Base-by-base conservation (phyloP, 1,140 invertebrate species). In the Drosophila ohnishii region DNA sequence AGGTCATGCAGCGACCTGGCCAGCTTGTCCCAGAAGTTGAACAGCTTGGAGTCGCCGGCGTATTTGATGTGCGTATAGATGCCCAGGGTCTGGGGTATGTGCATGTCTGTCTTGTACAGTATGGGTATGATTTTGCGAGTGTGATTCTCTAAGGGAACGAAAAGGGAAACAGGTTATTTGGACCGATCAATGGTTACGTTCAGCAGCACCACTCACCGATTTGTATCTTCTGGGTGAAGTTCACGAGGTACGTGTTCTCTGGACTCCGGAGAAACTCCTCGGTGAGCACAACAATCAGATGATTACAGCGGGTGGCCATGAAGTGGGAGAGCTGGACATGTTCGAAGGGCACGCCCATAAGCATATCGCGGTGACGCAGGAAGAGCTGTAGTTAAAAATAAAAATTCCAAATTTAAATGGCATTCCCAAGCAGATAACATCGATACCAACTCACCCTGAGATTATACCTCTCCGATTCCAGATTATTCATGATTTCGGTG, bases 201-300 rank as follows among this genome's bases (percentile, higher is more conserved):
- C 19, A 39, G 25, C 25, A n/a, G 32, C 25, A 32, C 4, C 14
- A 72, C 75, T 79, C 25, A 91, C 90, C 79, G 61, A 97, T 95
- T 77, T 94, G 94, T 67, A 95, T 90, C 8, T 95, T 95, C 90
- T 96, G 95, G 28, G 95, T 95, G 87, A 94, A 95, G 64, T 94
- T 94, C 1, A 95, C 92, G 71, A 96, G 94, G 91, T 95, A 97
- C 60, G 93, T 93, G 72, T 96, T 96, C 30, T 94, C 94, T 11
- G 94, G 91, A 81, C 95, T 95, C 70, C 94, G 90, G 3, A 96
- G 89, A 92, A 97, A 96, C 65, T 93, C 94, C 1, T 95, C 93
- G 2, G 96, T 96, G 45, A 96, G 90, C 55, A 97, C 94, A 1
- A 96, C 93, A 35, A 97, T 94, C 37, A 97, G 91, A 73, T 95